Evolutionary conservation across 2,113 vertebrate species (phyloP).

Genomic region (Otis tarda): DNA sequence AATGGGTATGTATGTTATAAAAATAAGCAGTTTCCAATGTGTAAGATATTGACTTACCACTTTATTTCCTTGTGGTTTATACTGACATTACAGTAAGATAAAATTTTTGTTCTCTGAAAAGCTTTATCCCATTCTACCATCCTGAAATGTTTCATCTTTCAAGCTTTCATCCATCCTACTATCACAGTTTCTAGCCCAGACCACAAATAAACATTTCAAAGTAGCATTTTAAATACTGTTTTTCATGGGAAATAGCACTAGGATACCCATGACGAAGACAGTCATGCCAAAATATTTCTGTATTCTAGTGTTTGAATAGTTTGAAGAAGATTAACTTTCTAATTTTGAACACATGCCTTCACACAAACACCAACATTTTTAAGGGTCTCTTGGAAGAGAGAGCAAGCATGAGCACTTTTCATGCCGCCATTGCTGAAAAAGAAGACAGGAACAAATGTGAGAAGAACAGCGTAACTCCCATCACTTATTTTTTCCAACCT

Average conservation of each 20-base stretch:
- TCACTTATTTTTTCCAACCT: neutral
- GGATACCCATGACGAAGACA: neutral
- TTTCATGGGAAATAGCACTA: neutral
- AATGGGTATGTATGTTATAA: neutral
- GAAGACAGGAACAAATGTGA: neutral
- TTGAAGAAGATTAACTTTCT: neutral
- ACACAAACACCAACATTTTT: neutral
- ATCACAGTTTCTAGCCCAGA: neutral
- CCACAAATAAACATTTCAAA: neutral
- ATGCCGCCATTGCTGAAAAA: neutral
- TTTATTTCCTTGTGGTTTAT: neutral
- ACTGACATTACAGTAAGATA: neutral
- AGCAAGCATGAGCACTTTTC: neutral
- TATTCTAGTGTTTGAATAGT: neutral
- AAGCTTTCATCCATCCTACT: neutral
- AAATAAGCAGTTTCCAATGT: neutral
- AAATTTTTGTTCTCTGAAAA: neutral
- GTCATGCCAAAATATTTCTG: neutral
- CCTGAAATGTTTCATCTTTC: neutral
- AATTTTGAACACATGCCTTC: neutral
- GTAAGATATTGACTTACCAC: accelerated
- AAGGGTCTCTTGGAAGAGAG: neutral
- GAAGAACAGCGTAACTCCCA: neutral
- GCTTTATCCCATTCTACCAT: neutral
- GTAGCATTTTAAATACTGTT: neutral